Evolutionary conservation across 2,888 invertebrate genomes (phyloP), one percentile per base, ranked within the genome.

Genomic region (Drosophila bunnanda): DNA sequence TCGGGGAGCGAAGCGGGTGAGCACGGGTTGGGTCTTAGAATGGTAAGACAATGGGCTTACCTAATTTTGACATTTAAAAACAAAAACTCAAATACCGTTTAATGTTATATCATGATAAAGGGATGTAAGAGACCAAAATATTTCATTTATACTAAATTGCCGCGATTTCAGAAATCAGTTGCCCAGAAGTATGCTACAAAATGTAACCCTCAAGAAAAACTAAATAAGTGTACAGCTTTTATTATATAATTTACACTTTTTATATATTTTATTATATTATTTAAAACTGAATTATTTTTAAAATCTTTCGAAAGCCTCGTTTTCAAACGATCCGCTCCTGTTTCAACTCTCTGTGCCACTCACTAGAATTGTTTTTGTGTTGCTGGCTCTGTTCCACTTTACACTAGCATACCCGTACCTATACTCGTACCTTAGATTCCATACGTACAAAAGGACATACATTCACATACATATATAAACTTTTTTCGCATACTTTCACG

Each of bases 381-480:
- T 88, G 78, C 76, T 86, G 76, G 87, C 84, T 60, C 43, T 76
- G 84, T 71, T 89, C 87, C 89, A 89, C 64, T 77, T 87, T 78
- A 72, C 73, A 61, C 65, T 30, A 44, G 54, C 41, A 44, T 13
- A 46, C 43, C 44, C 41, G 25, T 36, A 48, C 17, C 46, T 58
- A 28, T 15, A 28, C n/a, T 39, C 13, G 17, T 58, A 58, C 59
- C 59, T 60, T 22, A n/a, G 13, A 22, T 22, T 32, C 2, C 39
- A 28, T 15, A 39, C 30, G 50, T 48, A 50, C 32, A 32, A 32
- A 20, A 32, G 50, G 10, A 54, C 46, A 41, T 41, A 12, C 30
- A 17, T 60, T 17, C 48, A 17, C 20, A 43, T 25, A 17, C 13
- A n/a, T 25, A 17, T 13, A n/a, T 22, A 38, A 20, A 32, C n/a